These are phyloP conservation scores for Eupristina koningsbergeri DNA, from an alignment of 1,140 invertebrate species.

Conservation along the genomic window DNA sequence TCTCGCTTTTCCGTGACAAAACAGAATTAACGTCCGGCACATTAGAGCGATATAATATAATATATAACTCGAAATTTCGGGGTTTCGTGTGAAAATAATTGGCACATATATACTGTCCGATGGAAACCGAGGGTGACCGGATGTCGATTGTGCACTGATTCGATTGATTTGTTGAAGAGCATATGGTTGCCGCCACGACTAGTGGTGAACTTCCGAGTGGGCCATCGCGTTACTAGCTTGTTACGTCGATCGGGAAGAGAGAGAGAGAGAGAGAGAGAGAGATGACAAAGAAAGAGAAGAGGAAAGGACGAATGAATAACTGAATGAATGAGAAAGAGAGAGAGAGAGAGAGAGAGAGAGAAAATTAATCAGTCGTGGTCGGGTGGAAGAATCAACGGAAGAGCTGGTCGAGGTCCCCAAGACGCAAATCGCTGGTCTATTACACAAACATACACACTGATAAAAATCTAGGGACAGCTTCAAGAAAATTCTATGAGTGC, in stretches of 20 bases:
- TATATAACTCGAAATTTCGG: background rate
- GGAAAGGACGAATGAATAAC: background rate
- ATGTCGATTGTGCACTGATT: slow-evolving; percentile 66
- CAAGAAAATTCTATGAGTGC: background rate
- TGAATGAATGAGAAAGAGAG: background rate
- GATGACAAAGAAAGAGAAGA: too few species aligned
- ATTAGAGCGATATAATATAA: background rate
- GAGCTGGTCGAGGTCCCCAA: slow-evolving; percentile 6
- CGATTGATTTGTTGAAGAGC: slow-evolving; percentile 64
- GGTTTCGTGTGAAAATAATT: slow-evolving; percentile 15
- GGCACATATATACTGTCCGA: slow-evolving; percentile 7
- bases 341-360: slow-evolving; percentile 6
- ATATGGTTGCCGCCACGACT: slow-evolving; percentile 50
- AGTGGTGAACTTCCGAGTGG: slow-evolving; percentile 65
- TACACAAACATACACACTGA: background rate
- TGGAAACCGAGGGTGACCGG: slow-evolving; percentile 57
- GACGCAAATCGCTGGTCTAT: background rate
- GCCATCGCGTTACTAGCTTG: slow-evolving; percentile 42
- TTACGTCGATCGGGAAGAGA: slow-evolving; percentile 16
- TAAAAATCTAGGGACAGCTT: background rate
- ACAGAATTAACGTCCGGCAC: background rate
- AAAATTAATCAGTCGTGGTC: slow-evolving; percentile 3
- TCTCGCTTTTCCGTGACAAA: background rate
- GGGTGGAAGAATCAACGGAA: slow-evolving; percentile 5
- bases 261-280: background rate